Evolutionary conservation across 2,888 invertebrate species (phyloP).

Genomic region (Ptilodon capucinus): DNA sequence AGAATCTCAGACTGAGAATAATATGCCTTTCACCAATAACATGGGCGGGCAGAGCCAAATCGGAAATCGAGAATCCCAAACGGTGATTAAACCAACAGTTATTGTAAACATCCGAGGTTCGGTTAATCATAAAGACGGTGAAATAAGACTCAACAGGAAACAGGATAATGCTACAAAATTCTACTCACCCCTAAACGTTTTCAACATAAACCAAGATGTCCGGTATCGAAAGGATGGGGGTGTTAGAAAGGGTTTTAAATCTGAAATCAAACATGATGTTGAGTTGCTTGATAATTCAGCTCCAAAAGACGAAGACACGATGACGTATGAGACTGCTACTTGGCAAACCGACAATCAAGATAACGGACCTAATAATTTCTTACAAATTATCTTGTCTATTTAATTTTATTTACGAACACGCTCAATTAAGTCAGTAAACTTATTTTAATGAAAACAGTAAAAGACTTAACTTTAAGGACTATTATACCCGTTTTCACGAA

Average conservation of each 20-base stretch:
- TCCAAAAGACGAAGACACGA: slow-evolving; percentile 51
- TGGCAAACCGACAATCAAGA: slow-evolving; percentile 38
- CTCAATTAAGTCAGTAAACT: too few species aligned
- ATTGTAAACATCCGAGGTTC: slow-evolving; percentile 73
- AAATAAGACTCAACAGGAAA: slow-evolving; percentile 60
- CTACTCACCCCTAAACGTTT: slow-evolving; percentile 58
- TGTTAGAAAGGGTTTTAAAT: slow-evolving; percentile 24
- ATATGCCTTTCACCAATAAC: slow-evolving; percentile 54
- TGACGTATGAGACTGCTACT: slow-evolving; percentile 61
- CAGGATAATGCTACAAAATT: slow-evolving; percentile 43
- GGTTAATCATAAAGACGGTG: slow-evolving; percentile 65
- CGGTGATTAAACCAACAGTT: slow-evolving; percentile 73
- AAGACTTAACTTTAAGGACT: too few species aligned
- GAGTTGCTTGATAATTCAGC: slow-evolving; percentile 37
- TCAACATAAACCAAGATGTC: slow-evolving; percentile 75
- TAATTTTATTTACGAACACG: too few species aligned
- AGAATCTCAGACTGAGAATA: slow-evolving; percentile 36
- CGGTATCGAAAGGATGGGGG: slow-evolving; percentile 52
- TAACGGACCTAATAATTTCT: slow-evolving; percentile 44
- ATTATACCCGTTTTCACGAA: too few species aligned
- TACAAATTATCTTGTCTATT: slow-evolving; percentile 65
- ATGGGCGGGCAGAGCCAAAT: slow-evolving; percentile 76
- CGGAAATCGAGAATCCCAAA: slow-evolving; percentile 73
- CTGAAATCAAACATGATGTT: slow-evolving; percentile 48
- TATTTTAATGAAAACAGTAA: too few species aligned